phyloP scores from a whole-genome alignment of 2,888 invertebrate genomes.

The Alloplasta piceator region DNA sequence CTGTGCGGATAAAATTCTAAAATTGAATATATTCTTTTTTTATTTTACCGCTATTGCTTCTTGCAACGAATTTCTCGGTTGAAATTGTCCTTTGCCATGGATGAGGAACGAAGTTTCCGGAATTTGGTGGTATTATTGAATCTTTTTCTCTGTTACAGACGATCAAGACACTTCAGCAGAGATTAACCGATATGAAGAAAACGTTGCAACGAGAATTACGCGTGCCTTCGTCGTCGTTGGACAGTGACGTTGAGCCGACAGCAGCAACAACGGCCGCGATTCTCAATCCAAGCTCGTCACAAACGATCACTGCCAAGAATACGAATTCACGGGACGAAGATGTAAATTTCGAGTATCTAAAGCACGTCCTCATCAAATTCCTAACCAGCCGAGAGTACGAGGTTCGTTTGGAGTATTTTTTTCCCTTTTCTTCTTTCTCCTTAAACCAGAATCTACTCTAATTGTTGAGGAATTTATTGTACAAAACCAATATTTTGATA shows the following conservation, averaged over 20 bases:
- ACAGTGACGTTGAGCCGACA: conserved; percentile 86
- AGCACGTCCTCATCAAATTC: conserved; percentile 96
- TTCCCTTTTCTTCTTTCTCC: too few relatives aligned
- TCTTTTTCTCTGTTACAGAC: conserved; percentile 85
- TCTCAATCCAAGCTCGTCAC: conserved; percentile 86
- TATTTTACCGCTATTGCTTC: too few relatives aligned
- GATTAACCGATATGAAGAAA: conserved; percentile 95
- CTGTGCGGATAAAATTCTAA: not conserved
- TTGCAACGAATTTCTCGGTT: too few relatives aligned
- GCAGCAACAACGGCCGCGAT: conserved; percentile 88
- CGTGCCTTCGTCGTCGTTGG: conserved; percentile 83
- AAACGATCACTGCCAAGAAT: conserved; percentile 82
- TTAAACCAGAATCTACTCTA: too few relatives aligned
- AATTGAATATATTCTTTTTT: not conserved
- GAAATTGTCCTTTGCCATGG: too few relatives aligned
- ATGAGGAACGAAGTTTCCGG: too few relatives aligned
- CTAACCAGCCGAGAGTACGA: conserved; percentile 93
- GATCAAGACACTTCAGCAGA: conserved; percentile 94
- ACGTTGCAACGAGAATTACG: conserved; percentile 94
- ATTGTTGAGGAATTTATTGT: too few relatives aligned
- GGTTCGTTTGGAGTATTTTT: conserved; percentile 78
- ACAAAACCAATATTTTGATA: too few relatives aligned
- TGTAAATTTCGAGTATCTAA: conserved; percentile 93
- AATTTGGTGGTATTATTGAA: too few relatives aligned
- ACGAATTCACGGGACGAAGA: conserved; percentile 85